A percentile compares a stretch with the other conserved stretches of the same genome.
These are phyloP conservation scores for Stictocephala bisonia DNA, from an alignment of 2,888 invertebrate species.

Conservation along the genomic window DNA sequence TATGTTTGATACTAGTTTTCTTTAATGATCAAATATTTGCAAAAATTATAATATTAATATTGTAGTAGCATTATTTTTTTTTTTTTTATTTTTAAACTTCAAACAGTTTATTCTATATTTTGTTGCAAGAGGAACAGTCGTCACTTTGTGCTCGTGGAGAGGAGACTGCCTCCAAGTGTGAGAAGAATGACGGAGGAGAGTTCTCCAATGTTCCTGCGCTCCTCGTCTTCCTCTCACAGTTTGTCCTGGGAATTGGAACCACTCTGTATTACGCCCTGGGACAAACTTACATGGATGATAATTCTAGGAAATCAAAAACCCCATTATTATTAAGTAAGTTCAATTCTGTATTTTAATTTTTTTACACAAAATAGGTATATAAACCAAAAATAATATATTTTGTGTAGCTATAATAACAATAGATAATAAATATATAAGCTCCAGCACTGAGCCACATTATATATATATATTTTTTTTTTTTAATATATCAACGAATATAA, in stretches of 20 bases:
- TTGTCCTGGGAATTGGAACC: constrained; percentile 76
- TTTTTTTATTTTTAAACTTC: too few species aligned
- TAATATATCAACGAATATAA: too few species aligned
- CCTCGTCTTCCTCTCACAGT: constrained; percentile 74
- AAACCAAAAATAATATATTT: not conserved
- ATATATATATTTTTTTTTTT: too few species aligned
- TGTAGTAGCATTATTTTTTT: too few species aligned
- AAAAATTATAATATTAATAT: too few species aligned
- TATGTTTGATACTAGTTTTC: too few species aligned
- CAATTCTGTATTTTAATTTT: too few species aligned
- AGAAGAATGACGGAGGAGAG: constrained; percentile 46
- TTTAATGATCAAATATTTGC: too few species aligned
- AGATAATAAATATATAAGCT: not conserved
- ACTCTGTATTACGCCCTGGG: constrained; percentile 75
- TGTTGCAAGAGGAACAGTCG: constrained; percentile 40
- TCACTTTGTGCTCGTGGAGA: constrained; percentile 43
- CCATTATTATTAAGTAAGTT: constrained; percentile 70
- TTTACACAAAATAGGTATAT: too few species aligned
- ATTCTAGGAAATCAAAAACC: constrained; percentile 73
- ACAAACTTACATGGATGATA: constrained; percentile 77
- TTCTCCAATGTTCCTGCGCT: constrained; percentile 69
- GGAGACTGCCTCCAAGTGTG: constrained; percentile 44
- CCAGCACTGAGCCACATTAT: too few species aligned
- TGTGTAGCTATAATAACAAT: not conserved
- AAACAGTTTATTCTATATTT: too few species aligned